Conservation (phyloP, 2,888 invertebrate species). For the Muscina levida region DNA sequence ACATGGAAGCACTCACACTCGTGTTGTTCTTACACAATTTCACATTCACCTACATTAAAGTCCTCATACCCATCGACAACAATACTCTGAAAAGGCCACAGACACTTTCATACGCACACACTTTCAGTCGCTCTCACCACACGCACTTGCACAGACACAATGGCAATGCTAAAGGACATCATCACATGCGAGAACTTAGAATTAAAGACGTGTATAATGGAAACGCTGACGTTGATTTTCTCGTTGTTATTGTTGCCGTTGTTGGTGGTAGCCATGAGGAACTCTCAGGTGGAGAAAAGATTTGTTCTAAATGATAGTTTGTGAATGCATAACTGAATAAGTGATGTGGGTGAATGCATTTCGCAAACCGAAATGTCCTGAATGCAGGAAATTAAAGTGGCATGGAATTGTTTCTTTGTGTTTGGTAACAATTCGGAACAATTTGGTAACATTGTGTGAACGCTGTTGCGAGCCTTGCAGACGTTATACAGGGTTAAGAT, state of each 20-base stretch:
- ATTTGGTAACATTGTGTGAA: no score
- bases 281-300: conserved; percentile 8
- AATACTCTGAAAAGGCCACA: conserved; percentile 11
- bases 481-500: no score
- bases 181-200: conserved; percentile 17
- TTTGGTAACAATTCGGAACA: no score
- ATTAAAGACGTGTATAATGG: conserved; percentile 37
- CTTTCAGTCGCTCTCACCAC: conserved; percentile 22
- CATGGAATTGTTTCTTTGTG: no score
- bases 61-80: conserved; percentile 3
- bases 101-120: conserved; percentile 14
- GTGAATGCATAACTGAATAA: not conserved
- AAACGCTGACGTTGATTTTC: conserved; percentile 31
- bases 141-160: conserved; percentile 18
- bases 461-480: no score
- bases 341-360: no score
- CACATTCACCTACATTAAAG: not conserved
- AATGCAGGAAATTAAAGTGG: no score
- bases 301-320: conserved; percentile 10
- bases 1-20: conserved; percentile 6
- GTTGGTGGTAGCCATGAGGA: conserved; percentile 1
- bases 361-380: no score
- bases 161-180: conserved; percentile 1
- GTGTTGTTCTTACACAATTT: not conserved
- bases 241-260: conserved; percentile 17